These are phyloP conservation scores for Heterotilapia buettikoferi DNA, from an alignment of 2,113 vertebrate species.

Conservation along the genomic window DNA sequence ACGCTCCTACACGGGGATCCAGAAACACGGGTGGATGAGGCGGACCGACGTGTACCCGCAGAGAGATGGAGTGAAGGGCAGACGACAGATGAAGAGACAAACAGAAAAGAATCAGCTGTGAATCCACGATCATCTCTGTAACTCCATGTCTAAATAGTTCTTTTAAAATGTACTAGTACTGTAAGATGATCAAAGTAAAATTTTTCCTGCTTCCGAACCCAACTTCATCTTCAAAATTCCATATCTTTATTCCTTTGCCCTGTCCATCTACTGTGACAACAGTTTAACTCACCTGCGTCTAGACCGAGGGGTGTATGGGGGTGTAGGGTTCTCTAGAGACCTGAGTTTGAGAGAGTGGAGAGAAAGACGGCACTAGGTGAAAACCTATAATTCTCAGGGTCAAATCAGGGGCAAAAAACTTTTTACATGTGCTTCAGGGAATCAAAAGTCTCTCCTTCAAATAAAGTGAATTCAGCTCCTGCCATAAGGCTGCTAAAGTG, in stretches of 20 bases:
- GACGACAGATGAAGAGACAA: neutral
- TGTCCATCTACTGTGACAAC: neutral
- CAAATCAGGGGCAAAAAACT: neutral
- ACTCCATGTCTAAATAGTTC: neutral
- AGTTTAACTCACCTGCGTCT: conserved; percentile 78
- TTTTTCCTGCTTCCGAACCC: fast-evolving
- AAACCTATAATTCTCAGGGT: neutral
- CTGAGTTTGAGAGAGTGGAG: conserved; percentile 61
- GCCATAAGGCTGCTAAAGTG: neutral
- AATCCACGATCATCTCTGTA: neutral
- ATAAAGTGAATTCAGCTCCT: neutral
- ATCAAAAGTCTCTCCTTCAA: neutral
- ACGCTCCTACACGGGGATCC: conserved; percentile 71
- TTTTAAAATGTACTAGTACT: neutral
- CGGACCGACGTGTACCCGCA: neutral
- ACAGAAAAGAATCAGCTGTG: neutral
- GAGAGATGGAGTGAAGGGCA: neutral
- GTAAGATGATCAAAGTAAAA: neutral
- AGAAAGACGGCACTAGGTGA: conserved; percentile 17
- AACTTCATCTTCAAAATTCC: neutral
- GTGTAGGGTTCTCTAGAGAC: conserved; percentile 90
- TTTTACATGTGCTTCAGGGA: neutral
- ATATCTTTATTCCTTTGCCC: neutral
- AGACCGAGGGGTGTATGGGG: conserved; percentile 89
- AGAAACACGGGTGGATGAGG: neutral